Conservation (phyloP, 2,113 vertebrate genomes). For the Cygnus buccinator region DNA sequence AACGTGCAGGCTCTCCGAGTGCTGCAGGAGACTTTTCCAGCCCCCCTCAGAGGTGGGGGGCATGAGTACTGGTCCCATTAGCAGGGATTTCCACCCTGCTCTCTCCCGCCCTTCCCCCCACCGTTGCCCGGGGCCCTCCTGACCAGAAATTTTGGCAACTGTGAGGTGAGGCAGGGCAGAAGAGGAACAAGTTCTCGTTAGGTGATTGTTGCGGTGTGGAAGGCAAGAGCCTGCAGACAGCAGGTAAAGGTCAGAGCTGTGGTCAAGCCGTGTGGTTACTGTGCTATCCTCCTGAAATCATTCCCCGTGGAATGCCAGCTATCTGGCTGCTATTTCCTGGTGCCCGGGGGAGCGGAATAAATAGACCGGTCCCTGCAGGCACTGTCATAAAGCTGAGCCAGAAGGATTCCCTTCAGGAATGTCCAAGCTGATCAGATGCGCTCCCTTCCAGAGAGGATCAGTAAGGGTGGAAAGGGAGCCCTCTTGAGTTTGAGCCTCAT, state of each 20-base stretch:
- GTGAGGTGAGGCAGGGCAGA: not conserved
- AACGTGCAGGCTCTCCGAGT: not conserved
- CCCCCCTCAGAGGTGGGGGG: not conserved
- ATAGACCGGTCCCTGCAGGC: constrained; percentile 14
- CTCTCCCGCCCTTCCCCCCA: not conserved
- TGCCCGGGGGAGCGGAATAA: constrained; percentile 37
- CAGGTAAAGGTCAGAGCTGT: not conserved
- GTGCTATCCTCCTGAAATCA: not conserved
- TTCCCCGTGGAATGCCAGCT: constrained; percentile 33
- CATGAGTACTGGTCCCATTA: accelerated
- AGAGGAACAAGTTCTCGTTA: not conserved
- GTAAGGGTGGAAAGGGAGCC: not conserved
- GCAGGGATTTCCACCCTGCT: not conserved
- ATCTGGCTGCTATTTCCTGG: constrained; percentile 52
- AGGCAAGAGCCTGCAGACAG: not conserved
- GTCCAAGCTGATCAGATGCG: not conserved
- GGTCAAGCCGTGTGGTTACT: not conserved
- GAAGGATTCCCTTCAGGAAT: constrained; percentile 5
- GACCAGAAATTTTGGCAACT: not conserved
- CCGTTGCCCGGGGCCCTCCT: not conserved
- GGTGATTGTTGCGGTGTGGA: not conserved
- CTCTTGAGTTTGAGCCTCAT: not conserved
- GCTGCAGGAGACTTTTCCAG: not conserved
- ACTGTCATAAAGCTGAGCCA: not conserved
- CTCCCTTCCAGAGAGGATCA: not conserved